Base-by-base conservation (phyloP, 2,113 vertebrate genomes). In the Cynoglossus semilaevis region DNA sequence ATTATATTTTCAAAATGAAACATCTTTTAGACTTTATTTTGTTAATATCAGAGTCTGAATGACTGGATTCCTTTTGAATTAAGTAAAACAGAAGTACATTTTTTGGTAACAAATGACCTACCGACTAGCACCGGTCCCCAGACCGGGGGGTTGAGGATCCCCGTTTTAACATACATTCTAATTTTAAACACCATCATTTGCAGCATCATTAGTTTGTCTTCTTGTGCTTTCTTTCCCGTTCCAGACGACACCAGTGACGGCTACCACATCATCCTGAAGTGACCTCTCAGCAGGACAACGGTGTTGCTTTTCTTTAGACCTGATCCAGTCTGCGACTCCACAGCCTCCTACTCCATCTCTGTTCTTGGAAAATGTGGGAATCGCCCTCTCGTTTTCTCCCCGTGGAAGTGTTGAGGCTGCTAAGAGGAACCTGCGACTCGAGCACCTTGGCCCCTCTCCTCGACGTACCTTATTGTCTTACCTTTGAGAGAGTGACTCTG, bases 201-300 rank as follows among this genome's bases (percentile, higher is more conserved):
- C n/a, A 51, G 70, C 61, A 44, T 41, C 52, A 49, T 37, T 13
- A 50, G 29, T 7, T 10, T 14, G 1, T 4, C 18, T 67, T 38
- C 15, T 73, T 76, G n/a, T n/a, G n/a, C n/a, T 60, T n/a, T 8
- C 41, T 70, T 80, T 41, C 40, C 70, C 76, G 54, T 37, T 37
- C 84, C 91, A 98, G 96, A 95, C 66, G 94, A 98, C 85, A 91
- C 92, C 55, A 94, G 76, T 37, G 95, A 98, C 5, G 93, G 94
- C 74, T 97, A 96, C 88, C 94, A 96, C 80, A 92, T 97, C 84
- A 96, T 98, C 87, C 69, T 98, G 60, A 98, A 98, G 75, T 98
- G 94, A 93, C 78, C 9, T 3, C 48, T 4, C 16, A 6, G 51
- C 29, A 8, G 36, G 56, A 65, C 69, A 63, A 17, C 4, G 15